Conservation (phyloP, 2,797 vertebrate species). For the Sebastes taczanowskii region DNA sequence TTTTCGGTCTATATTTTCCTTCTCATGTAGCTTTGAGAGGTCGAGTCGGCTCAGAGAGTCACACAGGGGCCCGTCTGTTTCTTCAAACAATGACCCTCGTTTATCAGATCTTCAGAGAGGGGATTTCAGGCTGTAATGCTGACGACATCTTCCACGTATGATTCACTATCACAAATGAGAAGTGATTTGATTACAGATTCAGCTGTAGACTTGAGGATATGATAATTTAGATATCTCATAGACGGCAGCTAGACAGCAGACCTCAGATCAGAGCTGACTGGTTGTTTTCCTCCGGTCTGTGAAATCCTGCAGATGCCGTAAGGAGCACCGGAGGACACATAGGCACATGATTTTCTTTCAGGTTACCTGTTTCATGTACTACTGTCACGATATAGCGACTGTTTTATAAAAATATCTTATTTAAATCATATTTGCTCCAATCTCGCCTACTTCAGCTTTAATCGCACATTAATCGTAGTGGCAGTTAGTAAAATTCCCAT, state of each 20-base stretch:
- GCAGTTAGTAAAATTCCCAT: no score
- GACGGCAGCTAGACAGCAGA: no score
- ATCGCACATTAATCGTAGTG: no score
- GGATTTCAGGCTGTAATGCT: neutral
- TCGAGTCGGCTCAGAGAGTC: neutral
- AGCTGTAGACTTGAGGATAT: neutral
- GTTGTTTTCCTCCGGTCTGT: no score
- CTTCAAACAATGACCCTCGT: conserved; percentile 23
- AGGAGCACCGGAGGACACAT: no score
- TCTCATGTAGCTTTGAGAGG: neutral
- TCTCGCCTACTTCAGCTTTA: neutral
- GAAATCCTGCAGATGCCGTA: no score
- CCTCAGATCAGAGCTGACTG: no score
- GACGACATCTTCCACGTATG: neutral
- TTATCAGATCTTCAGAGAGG: neutral
- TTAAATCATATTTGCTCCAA: no score
- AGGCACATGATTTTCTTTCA: no score
- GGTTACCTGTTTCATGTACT: no score
- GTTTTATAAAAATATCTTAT: no score
- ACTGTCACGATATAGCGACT: no score
- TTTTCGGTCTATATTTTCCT: neutral
- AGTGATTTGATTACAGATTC: neutral
- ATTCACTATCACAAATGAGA: neutral
- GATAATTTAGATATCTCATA: neutral
- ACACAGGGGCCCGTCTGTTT: conserved; percentile 10